Evolutionary conservation across 2,797 vertebrate genomes (phyloP).

Genomic region (Hypotaenidia philippensis): DNA sequence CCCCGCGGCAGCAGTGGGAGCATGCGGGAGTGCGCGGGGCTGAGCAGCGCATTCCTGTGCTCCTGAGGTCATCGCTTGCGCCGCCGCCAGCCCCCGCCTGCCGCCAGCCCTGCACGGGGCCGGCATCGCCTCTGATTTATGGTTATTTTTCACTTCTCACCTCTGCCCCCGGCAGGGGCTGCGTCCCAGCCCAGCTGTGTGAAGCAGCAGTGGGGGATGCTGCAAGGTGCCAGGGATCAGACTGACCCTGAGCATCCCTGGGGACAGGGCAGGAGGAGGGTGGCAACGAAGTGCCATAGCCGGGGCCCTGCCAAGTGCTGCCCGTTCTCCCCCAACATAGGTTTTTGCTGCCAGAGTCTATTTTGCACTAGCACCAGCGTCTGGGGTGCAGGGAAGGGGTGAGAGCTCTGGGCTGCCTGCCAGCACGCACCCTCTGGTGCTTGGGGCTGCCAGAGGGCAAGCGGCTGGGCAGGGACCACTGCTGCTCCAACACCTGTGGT

Average conservation of each 20-base stretch:
- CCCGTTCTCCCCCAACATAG: not conserved
- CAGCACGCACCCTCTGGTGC: not conserved
- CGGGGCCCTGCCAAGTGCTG: not conserved
- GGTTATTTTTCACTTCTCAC: not conserved
- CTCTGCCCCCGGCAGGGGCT: not conserved
- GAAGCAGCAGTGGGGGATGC: not conserved
- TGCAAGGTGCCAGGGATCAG: not conserved
- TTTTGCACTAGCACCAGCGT: not conserved
- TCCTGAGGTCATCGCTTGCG: constrained; percentile 43
- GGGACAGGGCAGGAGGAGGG: not conserved
- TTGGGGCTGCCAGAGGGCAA: not conserved
- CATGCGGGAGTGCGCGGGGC: not conserved
- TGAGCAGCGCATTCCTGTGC: constrained; percentile 32
- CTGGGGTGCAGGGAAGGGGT: rapidly evolving
- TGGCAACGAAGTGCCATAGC: not conserved
- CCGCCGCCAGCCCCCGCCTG: not conserved
- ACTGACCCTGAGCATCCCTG: not conserved
- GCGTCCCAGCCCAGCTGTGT: not conserved
- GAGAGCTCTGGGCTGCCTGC: not conserved
- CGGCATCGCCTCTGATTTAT: not conserved
- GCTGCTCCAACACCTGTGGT: rapidly evolving
- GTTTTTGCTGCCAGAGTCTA: not conserved
- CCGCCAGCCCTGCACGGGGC: constrained; percentile 27
- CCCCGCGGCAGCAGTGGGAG: constrained; percentile 5
- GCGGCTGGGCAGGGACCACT: rapidly evolving